Evolutionary conservation across 2,888 invertebrate genomes (phyloP), one percentile per base, ranked within the genome.

Genomic region (Tenthredo livida): DNA sequence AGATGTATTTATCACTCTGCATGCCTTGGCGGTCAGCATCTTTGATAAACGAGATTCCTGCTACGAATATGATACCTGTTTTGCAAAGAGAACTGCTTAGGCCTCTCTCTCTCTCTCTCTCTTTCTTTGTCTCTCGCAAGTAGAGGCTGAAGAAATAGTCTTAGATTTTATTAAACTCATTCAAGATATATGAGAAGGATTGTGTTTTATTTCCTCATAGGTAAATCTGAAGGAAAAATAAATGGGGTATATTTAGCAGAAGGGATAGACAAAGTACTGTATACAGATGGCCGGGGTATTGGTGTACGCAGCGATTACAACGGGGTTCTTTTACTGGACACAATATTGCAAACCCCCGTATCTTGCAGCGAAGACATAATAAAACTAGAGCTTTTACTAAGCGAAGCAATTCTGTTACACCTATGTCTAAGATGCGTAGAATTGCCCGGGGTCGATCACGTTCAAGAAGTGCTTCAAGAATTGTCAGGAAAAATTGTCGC

Each of bases 241-340:
- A 96, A 95, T 90, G 96, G 97, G 88, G 95, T 96, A 91, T 97
- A 97, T 93, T 95, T 97, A 93, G 94, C 96, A 0, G 92, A 93
- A 87, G 96, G 96, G 86, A 96, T 97, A 91, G 98, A 98, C 93
- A 96, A 97, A 92, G 96, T 98, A 89, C 95, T 98, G 89, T 96
- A 98, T 91, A 97, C 97, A 94, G 97, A 98, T 94, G 96, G 96
- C 88, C 95, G 95, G 90, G 96, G 96, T 87, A 95, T 98, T 89
- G 97, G 98, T 87, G 96, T 98, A 86, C 96, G 98, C 86, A 97
- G 97, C 85, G 98, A 98, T 93, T 97, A 98, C 93, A 98, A 98
- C 94, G 98, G 98, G 87, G 97, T 98, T 84, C 94, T 98, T 84
- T 94, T 98, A 85, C 94, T 98, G 89, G 98, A 98, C 92, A 98